A percentile compares a stretch with the other conserved stretches of the same genome.
phyloP scores from a whole-genome alignment of 1,140 invertebrate genomes.

The Drosophila quadrilineata region DNA sequence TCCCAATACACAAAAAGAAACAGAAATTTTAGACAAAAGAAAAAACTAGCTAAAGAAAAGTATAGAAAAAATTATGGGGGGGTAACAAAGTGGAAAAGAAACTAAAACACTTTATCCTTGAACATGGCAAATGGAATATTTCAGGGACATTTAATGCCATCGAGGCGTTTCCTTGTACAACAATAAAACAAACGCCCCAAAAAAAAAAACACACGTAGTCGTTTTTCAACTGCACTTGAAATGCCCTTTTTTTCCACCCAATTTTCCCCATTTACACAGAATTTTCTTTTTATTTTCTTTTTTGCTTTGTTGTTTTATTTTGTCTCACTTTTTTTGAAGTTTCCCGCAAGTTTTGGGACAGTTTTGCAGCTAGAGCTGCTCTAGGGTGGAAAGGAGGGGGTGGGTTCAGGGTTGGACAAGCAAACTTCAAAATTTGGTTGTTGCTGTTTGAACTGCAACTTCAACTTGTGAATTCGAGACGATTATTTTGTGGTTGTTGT shows the following conservation, averaged over 20 bases:
- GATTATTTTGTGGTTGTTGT: constrained; percentile 28
- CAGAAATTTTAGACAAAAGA: neutral
- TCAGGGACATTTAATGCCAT: neutral
- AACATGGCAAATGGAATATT: neutral
- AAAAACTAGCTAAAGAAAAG: neutral
- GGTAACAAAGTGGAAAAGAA: neutral
- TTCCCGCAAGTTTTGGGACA: constrained; percentile 11
- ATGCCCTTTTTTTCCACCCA: too few relatives aligned
- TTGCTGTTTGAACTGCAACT: constrained; percentile 2
- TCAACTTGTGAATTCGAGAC: neutral
- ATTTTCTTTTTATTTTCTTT: too few relatives aligned
- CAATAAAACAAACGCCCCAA: constrained; percentile 2
- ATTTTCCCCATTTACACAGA: too few relatives aligned
- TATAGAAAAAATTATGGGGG: neutral
- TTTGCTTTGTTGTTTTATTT: too few relatives aligned
- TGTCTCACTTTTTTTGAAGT: constrained; percentile 1
- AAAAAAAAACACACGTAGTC: too few relatives aligned
- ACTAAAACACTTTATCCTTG: constrained; percentile 10
- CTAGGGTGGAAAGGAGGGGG: too few relatives aligned
- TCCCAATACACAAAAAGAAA: neutral
- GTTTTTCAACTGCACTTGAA: constrained; percentile 18
- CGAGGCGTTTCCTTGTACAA: constrained; percentile 9
- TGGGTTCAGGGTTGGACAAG: constrained; percentile 11
- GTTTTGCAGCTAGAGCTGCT: neutral
- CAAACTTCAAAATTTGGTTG: constrained; percentile 12